Base-by-base conservation (phyloP, 2,113 vertebrate genomes). In the Lota lota region DNA sequence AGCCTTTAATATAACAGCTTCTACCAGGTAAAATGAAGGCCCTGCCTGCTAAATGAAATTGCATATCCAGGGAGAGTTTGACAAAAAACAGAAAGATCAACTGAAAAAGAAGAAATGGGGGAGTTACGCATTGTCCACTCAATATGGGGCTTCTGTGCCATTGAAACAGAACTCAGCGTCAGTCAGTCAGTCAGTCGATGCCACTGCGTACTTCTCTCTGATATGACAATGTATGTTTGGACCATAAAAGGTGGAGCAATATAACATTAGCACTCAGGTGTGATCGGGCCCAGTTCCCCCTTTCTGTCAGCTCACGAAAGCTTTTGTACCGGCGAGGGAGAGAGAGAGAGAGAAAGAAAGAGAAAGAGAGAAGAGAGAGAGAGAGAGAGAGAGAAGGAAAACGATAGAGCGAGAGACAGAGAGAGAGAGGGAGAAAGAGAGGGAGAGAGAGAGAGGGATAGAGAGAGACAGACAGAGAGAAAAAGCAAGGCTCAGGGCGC, bases 301-400 rank as follows among this genome's bases (percentile, higher is more conserved):
- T 64, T 80, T 85, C 85, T 65, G 7, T 19, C 63, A 60, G 63
- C 36, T 83, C 81, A 79, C 80, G 80, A 84, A 85, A 83, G 82
- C 81, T 84, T 88, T 89, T 84, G 86, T 86, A 80, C 88, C 82
- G 75, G 82, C 82, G 77, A 72, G 64, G 75, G 77, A 85, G 84
- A 81, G 84, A 83, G 33, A 84, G 81, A 85, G 82, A 47, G 5
- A 47, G 40, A 5, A 1, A 11, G 40, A 47, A 6, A 47, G 40
- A 47, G 40, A 47, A 8, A 47, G 40, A 47, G 8, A 47, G 10
- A 47, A 47, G 10, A 47, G 40, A 47, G 10, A 47, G 8, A 47
- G 40, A 8, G 8, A 47, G 10, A 47, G 40, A 14, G 40, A 1
- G 3, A 47, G 40, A 47, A 1, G 10, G 10, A 14, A 1, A 81